A percentile compares a stretch with the other conserved stretches of the same genome.
These are phyloP conservation scores for Scaeva pyrastri DNA, from an alignment of 2,888 invertebrate genomes.

Conservation along the genomic window DNA sequence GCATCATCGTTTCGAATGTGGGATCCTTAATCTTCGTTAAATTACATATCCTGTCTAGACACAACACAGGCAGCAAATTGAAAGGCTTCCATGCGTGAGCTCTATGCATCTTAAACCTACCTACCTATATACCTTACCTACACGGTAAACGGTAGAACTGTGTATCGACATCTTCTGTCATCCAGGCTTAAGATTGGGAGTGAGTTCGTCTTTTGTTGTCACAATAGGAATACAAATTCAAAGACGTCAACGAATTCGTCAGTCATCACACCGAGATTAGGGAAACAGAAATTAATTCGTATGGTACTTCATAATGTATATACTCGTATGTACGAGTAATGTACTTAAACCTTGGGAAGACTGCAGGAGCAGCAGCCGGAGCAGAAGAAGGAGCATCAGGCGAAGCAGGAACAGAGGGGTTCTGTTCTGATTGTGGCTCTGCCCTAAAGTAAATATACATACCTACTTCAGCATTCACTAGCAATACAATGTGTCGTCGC, in stretches of 20 bases:
- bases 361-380: background rate
- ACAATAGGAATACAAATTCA: conserved; percentile 24
- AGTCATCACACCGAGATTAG: conserved; percentile 48
- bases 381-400: background rate
- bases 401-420: background rate
- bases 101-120: background rate
- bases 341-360: background rate
- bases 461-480: too few relatives aligned
- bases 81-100: conserved; percentile 55
- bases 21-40: conserved; percentile 49
- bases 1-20: conserved; percentile 19
- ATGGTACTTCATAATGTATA: conserved; percentile 38
- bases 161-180: conserved; percentile 38
- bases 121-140: too few relatives aligned
- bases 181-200: background rate
- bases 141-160: background rate
- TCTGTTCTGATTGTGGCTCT: too few relatives aligned
- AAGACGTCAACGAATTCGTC: conserved; percentile 49
- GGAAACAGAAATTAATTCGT: conserved; percentile 71
- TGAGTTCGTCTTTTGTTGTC: conserved; percentile 50
- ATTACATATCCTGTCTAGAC: conserved; percentile 74
- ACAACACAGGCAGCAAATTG: conserved; percentile 58
- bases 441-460: conserved; percentile 16
- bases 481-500: conserved; percentile 40
- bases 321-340: background rate